phyloP scores from a whole-genome alignment of 64 coral and sea anemone genomes.

The Montipora sp. region DNA sequence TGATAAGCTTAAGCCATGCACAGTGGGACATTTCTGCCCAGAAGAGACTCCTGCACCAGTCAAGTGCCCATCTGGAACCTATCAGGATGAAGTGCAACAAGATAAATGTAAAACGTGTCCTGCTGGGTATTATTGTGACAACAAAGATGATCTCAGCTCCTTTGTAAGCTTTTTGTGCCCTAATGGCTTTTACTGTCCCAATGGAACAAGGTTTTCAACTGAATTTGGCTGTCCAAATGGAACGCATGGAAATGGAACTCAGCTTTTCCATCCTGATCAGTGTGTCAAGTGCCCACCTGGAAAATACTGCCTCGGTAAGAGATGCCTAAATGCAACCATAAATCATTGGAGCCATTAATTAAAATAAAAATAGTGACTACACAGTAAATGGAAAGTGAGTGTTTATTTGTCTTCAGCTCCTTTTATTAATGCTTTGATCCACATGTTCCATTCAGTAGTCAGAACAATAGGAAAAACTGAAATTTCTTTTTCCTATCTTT shows the following conservation, averaged over 20 bases:
- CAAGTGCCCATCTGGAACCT: slow-evolving; percentile 80
- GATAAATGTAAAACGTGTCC: slow-evolving; percentile 88
- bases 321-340: not conserved
- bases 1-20: slow-evolving; percentile 51
- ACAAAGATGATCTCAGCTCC: slow-evolving; percentile 79
- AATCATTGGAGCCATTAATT: no score
- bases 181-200: slow-evolving; percentile 91
- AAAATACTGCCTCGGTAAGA: slow-evolving; percentile 88
- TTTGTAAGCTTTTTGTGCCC: slow-evolving; percentile 88
- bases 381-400: no score
- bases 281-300: slow-evolving; percentile 89
- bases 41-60: slow-evolving; percentile 77
- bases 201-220: slow-evolving; percentile 89
- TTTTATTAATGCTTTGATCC: no score
- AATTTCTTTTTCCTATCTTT: no score
- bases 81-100: slow-evolving; percentile 93
- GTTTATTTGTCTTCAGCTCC: no score
- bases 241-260: slow-evolving; percentile 88
- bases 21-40: slow-evolving; percentile 81
- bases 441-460: no score
- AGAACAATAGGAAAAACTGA: no score
- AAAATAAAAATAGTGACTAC: no score
- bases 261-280: slow-evolving; percentile 77
- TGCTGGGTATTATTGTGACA: slow-evolving; percentile 94
- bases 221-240: slow-evolving; percentile 96